A percentile compares a stretch with the other conserved stretches of the same genome.
Evolutionary conservation across 2,888 invertebrate genomes (phyloP).

Genomic region (Lypha dubia): DNA sequence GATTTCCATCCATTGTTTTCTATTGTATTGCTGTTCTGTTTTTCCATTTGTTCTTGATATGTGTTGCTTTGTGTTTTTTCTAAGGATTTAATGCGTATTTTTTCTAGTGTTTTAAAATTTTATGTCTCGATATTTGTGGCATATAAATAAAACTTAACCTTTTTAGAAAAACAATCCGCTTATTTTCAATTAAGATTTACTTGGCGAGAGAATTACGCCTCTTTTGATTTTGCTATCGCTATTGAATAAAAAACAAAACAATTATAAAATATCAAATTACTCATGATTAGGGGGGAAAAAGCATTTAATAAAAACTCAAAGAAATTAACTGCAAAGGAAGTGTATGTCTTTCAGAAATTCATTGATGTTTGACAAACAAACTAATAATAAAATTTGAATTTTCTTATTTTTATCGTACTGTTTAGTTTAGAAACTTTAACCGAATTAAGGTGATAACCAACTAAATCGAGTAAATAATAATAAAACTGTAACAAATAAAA

Average conservation of each 20-base stretch:
- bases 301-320: constrained; percentile 18
- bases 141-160: constrained; percentile 3
- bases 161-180: constrained; percentile 29
- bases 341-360: constrained; percentile 30
- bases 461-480: too few species aligned
- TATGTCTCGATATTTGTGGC: constrained; percentile 10
- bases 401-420: too few species aligned
- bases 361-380: constrained; percentile 19
- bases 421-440: too few species aligned
- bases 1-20: constrained; percentile 59
- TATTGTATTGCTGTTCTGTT: constrained; percentile 42
- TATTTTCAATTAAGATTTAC: constrained; percentile 59
- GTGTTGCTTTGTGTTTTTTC: constrained; percentile 57
- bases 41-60: constrained; percentile 42
- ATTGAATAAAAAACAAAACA: constrained; percentile 25
- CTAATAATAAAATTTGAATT: constrained; percentile 43
- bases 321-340: constrained; percentile 69
- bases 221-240: constrained; percentile 76
- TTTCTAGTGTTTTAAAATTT: neutral
- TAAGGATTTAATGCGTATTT: constrained; percentile 46
- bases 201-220: constrained; percentile 81
- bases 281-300: neutral
- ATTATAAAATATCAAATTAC: constrained; percentile 65
- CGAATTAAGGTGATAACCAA: too few species aligned
- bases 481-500: too few species aligned